phyloP scores from a whole-genome alignment of 2,113 vertebrate genomes.

The Aldabrachelys gigantea region DNA sequence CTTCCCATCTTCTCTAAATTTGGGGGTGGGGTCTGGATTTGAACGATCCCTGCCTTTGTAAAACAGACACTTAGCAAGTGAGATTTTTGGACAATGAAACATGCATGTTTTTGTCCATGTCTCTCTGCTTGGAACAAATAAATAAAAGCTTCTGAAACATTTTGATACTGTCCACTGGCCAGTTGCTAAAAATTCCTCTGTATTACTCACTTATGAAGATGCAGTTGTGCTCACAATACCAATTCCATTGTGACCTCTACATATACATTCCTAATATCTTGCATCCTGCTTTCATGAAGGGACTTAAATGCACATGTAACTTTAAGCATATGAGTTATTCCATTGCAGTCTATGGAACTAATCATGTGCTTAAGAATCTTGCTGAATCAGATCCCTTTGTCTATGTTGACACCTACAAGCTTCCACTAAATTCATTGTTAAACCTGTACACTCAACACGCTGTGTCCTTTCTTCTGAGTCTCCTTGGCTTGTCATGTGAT shows the following conservation, averaged over 20 bases:
- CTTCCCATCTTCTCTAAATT: background rate
- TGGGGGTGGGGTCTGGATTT: background rate
- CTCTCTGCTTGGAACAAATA: too few relatives aligned
- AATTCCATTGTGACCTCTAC: background rate
- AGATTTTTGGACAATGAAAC: too few relatives aligned
- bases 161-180: background rate
- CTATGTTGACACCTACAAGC: fast-evolving
- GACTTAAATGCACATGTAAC: background rate
- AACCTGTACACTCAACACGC: background rate
- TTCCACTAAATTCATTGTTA: background rate
- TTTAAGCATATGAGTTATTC: background rate
- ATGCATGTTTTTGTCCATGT: too few relatives aligned
- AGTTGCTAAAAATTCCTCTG: background rate
- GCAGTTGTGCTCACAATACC: background rate
- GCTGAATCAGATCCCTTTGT: too few relatives aligned
- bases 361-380: fast-evolving
- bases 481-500: background rate
- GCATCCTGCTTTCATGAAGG: background rate
- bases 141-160: background rate
- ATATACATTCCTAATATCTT: background rate
- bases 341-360: background rate
- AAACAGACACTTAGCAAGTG: background rate
- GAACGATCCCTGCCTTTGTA: background rate
- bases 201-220: background rate
- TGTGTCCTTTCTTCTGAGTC: background rate